phyloP scores from a whole-genome alignment of 2,113 vertebrate genomes.

The Craseonycteris thonglongyai region DNA sequence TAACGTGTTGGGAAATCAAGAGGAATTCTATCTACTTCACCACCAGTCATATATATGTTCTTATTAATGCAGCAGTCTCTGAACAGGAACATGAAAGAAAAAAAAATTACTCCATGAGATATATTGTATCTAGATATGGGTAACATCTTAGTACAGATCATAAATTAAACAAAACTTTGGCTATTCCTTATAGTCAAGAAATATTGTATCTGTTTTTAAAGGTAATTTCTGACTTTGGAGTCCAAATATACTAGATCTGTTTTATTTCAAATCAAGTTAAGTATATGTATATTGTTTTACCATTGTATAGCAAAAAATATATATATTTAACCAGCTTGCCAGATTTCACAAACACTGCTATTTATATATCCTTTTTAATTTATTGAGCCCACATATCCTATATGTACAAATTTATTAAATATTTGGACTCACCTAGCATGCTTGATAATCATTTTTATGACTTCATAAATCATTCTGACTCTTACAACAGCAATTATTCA shows the following conservation, averaged over 20 bases:
- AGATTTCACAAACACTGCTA: not conserved
- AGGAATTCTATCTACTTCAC: not conserved
- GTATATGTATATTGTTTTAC: not conserved
- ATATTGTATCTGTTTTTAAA: not conserved
- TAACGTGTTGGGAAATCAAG: not conserved
- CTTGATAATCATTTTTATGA: not conserved
- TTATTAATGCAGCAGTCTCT: not conserved
- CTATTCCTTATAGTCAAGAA: conserved; percentile 7
- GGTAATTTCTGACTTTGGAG: conserved; percentile 5
- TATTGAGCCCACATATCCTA: not conserved
- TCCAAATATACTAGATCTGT: not conserved
- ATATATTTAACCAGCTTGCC: not conserved
- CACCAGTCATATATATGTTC: not conserved
- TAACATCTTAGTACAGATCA: not conserved
- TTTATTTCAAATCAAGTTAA: conserved; percentile 35
- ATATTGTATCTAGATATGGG: not conserved
- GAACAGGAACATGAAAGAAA: not conserved
- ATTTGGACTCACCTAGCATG: not conserved
- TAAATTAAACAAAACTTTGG: conserved; percentile 16
- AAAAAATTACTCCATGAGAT: not conserved
- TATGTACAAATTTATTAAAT: not conserved
- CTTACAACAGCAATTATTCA: conserved; percentile 23
- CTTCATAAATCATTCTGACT: conserved; percentile 32
- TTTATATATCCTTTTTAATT: not conserved
- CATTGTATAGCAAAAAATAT: conserved; percentile 20